Base-by-base conservation (phyloP, 2,797 vertebrate genomes). In the Argentina silus region DNA sequence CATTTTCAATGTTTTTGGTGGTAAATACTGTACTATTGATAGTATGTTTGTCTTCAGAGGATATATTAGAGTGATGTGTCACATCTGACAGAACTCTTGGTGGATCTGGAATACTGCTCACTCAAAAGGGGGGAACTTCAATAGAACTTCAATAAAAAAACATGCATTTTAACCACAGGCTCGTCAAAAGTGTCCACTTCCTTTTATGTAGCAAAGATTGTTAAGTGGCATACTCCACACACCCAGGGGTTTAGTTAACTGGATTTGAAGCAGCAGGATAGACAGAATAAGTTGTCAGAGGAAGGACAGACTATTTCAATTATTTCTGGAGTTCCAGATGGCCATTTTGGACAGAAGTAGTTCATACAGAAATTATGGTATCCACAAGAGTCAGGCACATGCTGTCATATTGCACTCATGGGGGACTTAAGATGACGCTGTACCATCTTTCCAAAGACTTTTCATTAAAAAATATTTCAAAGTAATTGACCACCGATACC, bases 181-280 rank as follows among this genome's bases (percentile, higher is more conserved):
- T 12, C 76, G 81, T 87, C 76, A 81, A 83, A 80, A 65, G 47
- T 2, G 19, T 45, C 47, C 11, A 12, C 76, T 78, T 67, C 60
- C 59, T 85, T 87, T 83, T 57, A 75, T 69, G 74, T 76, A 79
- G 74, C 62, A 7, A 19, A 78, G 70, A 79, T 36, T 89, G 85
- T 83, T 90, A 86, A 87, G 89, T 87, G 78, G 80, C 67, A 65
- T 62, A 72, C 69, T 76, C 69, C 70, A 19, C 53, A 14, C n/a
- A 19, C 53, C 19, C n/a, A 59, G 51, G 11, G 51, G 42, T 11
- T 36, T 15, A 51, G 23, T 55, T 36, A 57, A 17, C 17, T 45
- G 17, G 7, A 43, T 4, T 44, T 12, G 42, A 8, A 48, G 14
- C 27, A 17, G 23, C 65, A 51, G 12, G 72, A 75, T 76, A 81